Evolutionary conservation across 2,797 vertebrate species (phyloP).

Genomic region (Sarcophilus harrisii): DNA sequence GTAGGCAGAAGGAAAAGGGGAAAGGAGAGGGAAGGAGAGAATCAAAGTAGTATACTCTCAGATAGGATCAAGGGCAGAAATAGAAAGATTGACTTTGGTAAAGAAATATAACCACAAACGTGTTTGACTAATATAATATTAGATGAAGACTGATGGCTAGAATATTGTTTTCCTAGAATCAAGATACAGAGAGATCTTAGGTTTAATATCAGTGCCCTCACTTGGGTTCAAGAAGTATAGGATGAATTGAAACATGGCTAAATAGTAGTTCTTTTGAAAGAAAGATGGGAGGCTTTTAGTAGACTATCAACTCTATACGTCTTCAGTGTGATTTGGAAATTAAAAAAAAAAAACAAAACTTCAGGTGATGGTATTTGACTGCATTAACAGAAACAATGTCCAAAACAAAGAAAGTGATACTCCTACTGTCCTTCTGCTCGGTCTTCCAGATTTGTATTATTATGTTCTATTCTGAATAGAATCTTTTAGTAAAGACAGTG

Average conservation of each 20-base stretch:
- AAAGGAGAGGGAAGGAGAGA: neutral
- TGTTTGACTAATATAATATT: neutral
- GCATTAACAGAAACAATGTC: neutral
- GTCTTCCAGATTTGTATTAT: neutral
- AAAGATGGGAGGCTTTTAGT: neutral
- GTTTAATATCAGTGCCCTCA: neutral
- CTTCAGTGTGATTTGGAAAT: neutral
- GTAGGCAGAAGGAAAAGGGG: too few relatives aligned
- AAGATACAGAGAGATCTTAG: neutral
- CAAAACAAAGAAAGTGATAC: neutral
- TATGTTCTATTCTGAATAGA: neutral
- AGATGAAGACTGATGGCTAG: neutral
- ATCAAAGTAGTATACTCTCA: neutral
- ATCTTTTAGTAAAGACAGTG: neutral
- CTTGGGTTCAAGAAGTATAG: neutral
- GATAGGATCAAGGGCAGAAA: neutral
- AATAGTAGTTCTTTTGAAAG: neutral
- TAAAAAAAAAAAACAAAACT: neutral
- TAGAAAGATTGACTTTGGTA: neutral
- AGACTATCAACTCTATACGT: neutral
- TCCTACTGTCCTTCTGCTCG: neutral
- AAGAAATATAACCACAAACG: neutral
- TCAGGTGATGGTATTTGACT: neutral
- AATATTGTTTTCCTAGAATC: neutral
- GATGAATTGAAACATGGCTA: neutral